Conservation (phyloP, 2,113 vertebrate genomes). For the Mirza zaza region DNA sequence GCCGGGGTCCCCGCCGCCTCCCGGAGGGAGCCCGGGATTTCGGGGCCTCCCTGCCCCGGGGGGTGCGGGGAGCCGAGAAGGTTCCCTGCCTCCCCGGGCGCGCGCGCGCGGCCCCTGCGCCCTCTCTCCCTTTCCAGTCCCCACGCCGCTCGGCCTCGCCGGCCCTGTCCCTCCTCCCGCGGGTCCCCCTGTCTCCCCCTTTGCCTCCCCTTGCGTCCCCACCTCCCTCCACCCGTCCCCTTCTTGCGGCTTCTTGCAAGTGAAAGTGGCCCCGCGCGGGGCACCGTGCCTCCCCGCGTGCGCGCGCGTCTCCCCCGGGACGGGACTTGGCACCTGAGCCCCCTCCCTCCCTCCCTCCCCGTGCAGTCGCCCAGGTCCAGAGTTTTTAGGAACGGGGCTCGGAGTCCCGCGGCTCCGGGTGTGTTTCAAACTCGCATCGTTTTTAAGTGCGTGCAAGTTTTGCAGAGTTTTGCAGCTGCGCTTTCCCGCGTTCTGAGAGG, state of each 20-base stretch:
- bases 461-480: neutral
- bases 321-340: neutral
- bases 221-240: neutral
- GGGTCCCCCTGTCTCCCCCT: neutral
- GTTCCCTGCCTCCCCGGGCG: neutral
- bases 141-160: fast-evolving
- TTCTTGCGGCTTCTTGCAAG: neutral
- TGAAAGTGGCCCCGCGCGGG: neutral
- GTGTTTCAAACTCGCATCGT: neutral
- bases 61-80: neutral
- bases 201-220: neutral
- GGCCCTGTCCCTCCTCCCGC: too few relatives aligned
- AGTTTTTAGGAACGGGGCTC: neutral
- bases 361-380: neutral
- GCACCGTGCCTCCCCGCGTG: neutral
- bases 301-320: neutral
- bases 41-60: neutral
- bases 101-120: neutral
- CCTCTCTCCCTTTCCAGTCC: neutral
- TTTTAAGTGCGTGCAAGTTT: neutral
- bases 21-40: neutral
- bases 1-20: neutral
- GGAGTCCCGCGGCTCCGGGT: neutral
- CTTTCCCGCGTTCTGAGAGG: neutral
- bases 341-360: too few relatives aligned